Conservation (phyloP, 2,113 vertebrate genomes). For the Ranitomeya imitator region DNA sequence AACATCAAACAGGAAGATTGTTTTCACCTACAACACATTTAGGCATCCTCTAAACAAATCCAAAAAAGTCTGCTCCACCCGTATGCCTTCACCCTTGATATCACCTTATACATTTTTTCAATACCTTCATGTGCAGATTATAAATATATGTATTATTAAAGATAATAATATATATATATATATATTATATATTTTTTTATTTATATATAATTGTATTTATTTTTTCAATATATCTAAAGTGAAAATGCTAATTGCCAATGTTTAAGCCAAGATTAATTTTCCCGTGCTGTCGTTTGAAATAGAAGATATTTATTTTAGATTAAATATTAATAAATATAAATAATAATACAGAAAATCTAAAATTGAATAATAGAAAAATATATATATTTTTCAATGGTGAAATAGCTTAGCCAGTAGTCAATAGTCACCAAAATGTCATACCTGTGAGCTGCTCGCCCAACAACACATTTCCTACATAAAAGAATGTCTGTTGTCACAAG, state of each 20-base stretch:
- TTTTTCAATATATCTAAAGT: too few species aligned
- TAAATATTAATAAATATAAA: background rate
- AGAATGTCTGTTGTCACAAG: conserved; percentile 10
- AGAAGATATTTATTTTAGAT: background rate
- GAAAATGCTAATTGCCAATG: too few species aligned
- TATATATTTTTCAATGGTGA: too few species aligned
- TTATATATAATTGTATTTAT: too few species aligned
- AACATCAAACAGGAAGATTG: background rate
- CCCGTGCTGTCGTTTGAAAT: background rate
- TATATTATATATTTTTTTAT: too few species aligned
- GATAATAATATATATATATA: too few species aligned
- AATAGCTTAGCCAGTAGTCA: background rate
- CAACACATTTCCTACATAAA: conserved; percentile 34
- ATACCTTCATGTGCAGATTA: too few species aligned
- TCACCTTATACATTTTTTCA: too few species aligned
- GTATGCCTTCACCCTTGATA: too few species aligned
- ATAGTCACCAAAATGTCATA: background rate
- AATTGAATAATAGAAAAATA: too few species aligned
- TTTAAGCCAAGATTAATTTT: background rate
- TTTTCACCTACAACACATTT: background rate
- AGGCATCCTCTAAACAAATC: background rate
- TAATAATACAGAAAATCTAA: background rate
- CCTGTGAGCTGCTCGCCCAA: background rate
- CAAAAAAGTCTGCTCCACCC: background rate
- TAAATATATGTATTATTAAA: too few species aligned